Conservation (phyloP, 2,113 vertebrate genomes). For the Capricornis sumatraensis region DNA sequence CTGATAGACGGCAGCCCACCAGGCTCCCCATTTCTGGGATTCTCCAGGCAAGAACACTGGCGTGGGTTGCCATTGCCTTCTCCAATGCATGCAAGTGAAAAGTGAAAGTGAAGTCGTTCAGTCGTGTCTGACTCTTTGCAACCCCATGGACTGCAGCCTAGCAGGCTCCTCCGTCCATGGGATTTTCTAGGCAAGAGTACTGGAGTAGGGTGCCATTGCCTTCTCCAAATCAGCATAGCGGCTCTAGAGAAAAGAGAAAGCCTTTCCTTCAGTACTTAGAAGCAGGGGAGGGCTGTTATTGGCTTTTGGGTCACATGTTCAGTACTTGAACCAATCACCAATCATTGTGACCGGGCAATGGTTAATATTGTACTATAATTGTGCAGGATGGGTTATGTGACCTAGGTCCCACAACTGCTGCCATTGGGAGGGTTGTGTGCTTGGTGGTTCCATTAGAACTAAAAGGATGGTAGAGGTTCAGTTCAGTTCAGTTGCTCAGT, state of each 20-base stretch:
- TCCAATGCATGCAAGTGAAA: too few relatives aligned
- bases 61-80: too few relatives aligned
- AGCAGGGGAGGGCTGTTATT: background rate
- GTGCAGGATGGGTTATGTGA: background rate
- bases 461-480: too few relatives aligned
- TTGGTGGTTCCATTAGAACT: background rate
- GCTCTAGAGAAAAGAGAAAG: background rate
- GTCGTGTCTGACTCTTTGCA: background rate
- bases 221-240: background rate
- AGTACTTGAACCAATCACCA: background rate
- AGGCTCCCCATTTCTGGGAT: background rate
- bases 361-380: fast-evolving
- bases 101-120: background rate
- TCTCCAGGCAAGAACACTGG: background rate
- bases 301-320: background rate
- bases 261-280: background rate
- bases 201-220: background rate
- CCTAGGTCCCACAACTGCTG: background rate
- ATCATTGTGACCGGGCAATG: background rate
- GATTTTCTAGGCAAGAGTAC: background rate
- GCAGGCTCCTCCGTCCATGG: background rate
- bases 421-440: background rate
- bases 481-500: too few relatives aligned
- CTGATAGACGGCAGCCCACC: too few relatives aligned
- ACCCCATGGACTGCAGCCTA: background rate